Evolutionary conservation across 2,797 vertebrate genomes (phyloP).

Genomic region (Tragopan temminckii): DNA sequence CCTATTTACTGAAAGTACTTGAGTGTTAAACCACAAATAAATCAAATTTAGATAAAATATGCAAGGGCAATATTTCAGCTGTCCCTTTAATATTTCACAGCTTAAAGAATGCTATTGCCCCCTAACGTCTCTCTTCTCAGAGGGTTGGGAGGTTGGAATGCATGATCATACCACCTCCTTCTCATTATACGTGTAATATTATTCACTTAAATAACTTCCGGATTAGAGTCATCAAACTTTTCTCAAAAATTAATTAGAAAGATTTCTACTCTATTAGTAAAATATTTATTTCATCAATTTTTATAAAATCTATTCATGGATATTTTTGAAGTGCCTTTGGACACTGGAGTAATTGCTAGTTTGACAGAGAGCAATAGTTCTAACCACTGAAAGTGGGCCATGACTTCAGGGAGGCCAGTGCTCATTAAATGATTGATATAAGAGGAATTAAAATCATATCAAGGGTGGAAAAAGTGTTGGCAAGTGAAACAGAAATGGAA

Average conservation of each 20-base stretch:
- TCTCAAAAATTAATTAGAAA: not conserved
- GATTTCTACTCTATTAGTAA: not conserved
- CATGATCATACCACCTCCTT: not conserved
- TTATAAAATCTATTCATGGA: not conserved
- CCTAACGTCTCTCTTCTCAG: not conserved
- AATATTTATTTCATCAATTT: not conserved
- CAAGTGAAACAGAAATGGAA: not conserved
- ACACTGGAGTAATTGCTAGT: not conserved
- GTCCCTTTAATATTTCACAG: not conserved
- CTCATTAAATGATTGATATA: not conserved
- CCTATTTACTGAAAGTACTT: not conserved
- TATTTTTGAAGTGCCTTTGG: not conserved
- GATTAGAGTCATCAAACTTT: not conserved
- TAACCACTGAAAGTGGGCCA: not conserved
- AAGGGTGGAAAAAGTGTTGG: rapidly evolving
- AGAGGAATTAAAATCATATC: not conserved
- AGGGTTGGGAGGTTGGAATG: not conserved
- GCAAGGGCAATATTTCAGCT: not conserved
- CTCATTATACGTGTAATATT: not conserved
- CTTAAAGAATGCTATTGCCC: not conserved
- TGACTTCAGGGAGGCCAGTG: not conserved
- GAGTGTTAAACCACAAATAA: not conserved
- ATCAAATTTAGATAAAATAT: not conserved
- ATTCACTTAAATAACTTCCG: not conserved
- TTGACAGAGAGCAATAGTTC: not conserved